Base-by-base conservation (phyloP, 2,888 invertebrate species). In the Brenthis daphne region DNA sequence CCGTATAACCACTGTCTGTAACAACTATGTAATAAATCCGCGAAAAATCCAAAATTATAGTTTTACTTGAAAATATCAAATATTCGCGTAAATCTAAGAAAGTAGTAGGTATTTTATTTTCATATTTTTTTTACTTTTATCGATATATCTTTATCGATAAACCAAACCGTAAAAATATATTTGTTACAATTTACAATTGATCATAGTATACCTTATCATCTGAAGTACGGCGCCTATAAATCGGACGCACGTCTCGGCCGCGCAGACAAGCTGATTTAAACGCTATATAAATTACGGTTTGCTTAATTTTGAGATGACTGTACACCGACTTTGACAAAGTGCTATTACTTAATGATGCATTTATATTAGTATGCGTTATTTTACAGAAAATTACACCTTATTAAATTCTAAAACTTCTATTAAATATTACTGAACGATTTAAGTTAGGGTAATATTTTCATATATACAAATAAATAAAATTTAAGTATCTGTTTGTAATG, bases 131-230 rank as follows among this genome's bases (percentile, higher is more conserved):
- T n/a, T n/a, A n/a, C n/a, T n/a, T n/a, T 43, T 43, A 11, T 11
- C 11, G 11, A n/a, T 37, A 8, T 20, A 43, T 11, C 3, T 43
- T 43, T 43, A 48, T 16, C 16, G 20, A 61, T 64, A 61, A 33
- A 29, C 1, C 11, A 6, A 29, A 6, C 13, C 24, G 20, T 16
- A 54, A 65, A 24, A 58, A 65, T 48, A 53, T 65, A 65, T 54
- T 50, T 53, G 2, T 1, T 48, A 47, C n/a, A 50, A 37, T 50
- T 50, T 53, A 65, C 47, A 61, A 51, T 33, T 64, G 57, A 67
- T 67, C 51, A 67, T 33, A 58, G 61, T 66, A 70, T 66, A 43
- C 11, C 37, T 70, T 70, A 70, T 67, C 69, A 70, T 56, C 67
- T 50, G 50, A 64, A 70, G 63, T 67, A 67, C 57, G 53, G 60